Percentiles rank a stretch among this genome's conserved stretches.
phyloP scores from a whole-genome alignment of 2,888 invertebrate species.

The Heliconius sara region DNA sequence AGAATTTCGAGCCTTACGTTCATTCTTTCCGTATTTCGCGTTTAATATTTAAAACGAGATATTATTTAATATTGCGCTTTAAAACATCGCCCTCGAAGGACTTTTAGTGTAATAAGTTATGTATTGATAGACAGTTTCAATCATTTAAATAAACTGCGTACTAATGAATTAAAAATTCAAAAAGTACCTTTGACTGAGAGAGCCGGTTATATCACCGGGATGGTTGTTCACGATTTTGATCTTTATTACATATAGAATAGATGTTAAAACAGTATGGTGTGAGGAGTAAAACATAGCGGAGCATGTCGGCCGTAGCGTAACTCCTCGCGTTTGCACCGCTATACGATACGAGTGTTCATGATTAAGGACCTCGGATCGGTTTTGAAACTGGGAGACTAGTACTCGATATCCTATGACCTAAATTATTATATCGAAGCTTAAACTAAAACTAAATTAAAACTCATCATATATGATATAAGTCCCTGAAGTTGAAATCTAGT shows the following conservation, averaged over 20 bases:
- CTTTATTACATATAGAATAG: not conserved
- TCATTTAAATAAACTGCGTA: constrained; percentile 36
- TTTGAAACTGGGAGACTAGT: constrained; percentile 37
- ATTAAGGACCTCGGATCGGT: constrained; percentile 43
- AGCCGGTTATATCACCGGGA: constrained; percentile 18
- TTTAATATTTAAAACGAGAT: constrained; percentile 12
- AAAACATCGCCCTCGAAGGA: constrained; percentile 21
- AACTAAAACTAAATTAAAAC: constrained; percentile 2
- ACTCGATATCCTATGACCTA: constrained; percentile 38
- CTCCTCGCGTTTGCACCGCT: constrained; percentile 40
- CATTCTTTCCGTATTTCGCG: not conserved
- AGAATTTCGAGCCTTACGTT: not conserved
- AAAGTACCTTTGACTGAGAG: constrained; percentile 29
- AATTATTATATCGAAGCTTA: constrained; percentile 25
- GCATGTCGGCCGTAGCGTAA: constrained; percentile 39
- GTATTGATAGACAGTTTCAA: constrained; percentile 29
- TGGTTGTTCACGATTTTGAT: not conserved
- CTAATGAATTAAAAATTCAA: constrained; percentile 37
- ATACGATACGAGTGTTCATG: constrained; percentile 37
- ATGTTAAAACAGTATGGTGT: not conserved
- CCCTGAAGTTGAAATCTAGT: not conserved
- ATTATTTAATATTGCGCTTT: constrained; percentile 7
- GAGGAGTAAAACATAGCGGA: constrained; percentile 31
- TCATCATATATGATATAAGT: constrained; percentile 1
- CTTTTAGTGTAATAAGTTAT: constrained; percentile 32